Conservation (phyloP, 2,797 vertebrate species). For the Bovichtus diacanthus region DNA sequence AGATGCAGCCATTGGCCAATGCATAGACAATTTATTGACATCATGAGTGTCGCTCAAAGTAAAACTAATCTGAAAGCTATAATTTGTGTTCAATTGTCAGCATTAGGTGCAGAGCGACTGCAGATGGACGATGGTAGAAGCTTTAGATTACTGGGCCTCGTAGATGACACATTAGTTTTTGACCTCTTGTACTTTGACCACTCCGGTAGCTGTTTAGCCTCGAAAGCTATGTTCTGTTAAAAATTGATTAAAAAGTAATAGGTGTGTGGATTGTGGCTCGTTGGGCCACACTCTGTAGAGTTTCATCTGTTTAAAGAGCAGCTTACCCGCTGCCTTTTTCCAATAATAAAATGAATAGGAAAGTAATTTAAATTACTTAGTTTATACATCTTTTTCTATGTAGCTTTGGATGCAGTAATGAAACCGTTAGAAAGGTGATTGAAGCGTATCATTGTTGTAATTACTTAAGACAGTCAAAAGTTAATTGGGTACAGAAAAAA, state of each 20-base stretch:
- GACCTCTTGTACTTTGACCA: neutral
- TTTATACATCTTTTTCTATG: neutral
- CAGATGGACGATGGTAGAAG: neutral
- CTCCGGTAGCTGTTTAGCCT: neutral
- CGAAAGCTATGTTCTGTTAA: neutral
- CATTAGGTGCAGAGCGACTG: neutral
- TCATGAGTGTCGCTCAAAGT: neutral
- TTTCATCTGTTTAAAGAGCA: neutral
- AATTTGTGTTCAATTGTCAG: conserved; percentile 4
- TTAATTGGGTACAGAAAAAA: neutral
- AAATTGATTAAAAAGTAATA: neutral
- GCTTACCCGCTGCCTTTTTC: neutral
- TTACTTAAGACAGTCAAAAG: neutral
- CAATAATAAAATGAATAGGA: neutral
- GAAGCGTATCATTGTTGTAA: neutral
- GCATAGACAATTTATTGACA: neutral
- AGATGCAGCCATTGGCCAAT: no score
- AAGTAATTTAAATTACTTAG: neutral
- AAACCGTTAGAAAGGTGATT: neutral
- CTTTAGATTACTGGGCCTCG: neutral
- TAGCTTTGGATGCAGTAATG: neutral
- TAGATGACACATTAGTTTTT: neutral
- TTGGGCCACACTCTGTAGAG: neutral
- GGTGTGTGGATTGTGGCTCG: neutral
- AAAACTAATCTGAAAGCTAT: conserved; percentile 17